These are phyloP conservation scores for Apistogramma diplotaenia DNA, from an alignment of 2,113 vertebrate genomes.

Conservation along the genomic window DNA sequence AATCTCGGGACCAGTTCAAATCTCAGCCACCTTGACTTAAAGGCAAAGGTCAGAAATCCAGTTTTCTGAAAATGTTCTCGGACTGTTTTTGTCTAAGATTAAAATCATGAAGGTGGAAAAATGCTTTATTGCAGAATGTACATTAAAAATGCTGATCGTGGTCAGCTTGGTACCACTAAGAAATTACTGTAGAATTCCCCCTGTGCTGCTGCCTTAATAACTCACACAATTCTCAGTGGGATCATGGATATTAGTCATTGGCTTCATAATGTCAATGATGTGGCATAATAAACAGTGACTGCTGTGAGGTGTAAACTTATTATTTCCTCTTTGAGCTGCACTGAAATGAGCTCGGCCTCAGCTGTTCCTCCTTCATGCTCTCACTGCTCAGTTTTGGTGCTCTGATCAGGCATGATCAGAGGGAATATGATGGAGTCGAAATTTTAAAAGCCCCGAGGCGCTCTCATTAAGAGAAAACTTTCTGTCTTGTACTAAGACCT, in stretches of 20 bases:
- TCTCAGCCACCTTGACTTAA: too few species aligned
- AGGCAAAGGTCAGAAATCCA: too few species aligned
- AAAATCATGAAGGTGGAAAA: not conserved
- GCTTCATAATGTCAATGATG: slow-evolving; percentile 18
- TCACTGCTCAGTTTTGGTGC: not conserved
- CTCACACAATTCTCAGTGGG: not conserved
- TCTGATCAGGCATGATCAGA: slow-evolving; percentile 34
- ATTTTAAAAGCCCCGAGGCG: slow-evolving; percentile 15
- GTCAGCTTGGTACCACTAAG: not conserved
- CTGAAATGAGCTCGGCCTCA: slow-evolving; percentile 8
- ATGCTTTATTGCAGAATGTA: not conserved
- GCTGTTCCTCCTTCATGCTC: not conserved
- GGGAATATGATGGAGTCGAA: slow-evolving; percentile 11
- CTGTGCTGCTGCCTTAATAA: not conserved
- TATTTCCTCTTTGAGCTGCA: slow-evolving; percentile 14
- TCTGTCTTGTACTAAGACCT: not conserved
- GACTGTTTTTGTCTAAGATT: not conserved
- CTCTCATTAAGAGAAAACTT: slow-evolving; percentile 22
- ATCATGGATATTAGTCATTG: slow-evolving; percentile 16
- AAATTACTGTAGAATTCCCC: not conserved
- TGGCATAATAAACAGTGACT: not conserved
- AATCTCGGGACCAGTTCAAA: too few species aligned
- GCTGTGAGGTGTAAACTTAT: slow-evolving; percentile 21
- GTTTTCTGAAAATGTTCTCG: too few species aligned
- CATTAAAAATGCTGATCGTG: not conserved